Evolutionary conservation across 2,113 vertebrate species (phyloP), one percentile per base, ranked within the genome.

Genomic region (Cygnus buccinator): DNA sequence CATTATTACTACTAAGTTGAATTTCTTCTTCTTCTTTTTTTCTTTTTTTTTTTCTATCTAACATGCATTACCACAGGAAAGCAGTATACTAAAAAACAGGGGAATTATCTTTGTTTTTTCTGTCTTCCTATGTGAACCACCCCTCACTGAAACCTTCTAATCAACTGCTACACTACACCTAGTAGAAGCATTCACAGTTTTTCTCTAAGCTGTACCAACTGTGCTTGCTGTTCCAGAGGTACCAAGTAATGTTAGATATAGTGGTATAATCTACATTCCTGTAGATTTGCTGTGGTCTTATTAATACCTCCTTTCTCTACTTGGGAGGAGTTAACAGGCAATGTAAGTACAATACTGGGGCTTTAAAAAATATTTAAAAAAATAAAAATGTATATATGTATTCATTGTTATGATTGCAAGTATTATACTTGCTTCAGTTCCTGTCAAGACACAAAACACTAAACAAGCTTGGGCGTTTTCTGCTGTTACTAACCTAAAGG

Each of bases 81-180:
- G 1, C 7, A 31, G 10, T 7, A 9, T 29, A 20, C 44, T 37
- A 41, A 35, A n/a, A 78, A 89, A 19, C 9, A 31, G 1, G 3
- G 13, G 9, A 62, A 79, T 33, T 6, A 54, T 19, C 7, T 67
- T 37, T 52, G 10, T 5, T 50, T 90, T 84, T 67, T 3, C 4
- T 3, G 1, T 41, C 11, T 71, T 75, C 18, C 14, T 12, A 0
- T 29, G 33, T 19, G 18, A 62, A 62, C 18, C 9, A 72, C 19
- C 10, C 7, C 9, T 12, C 19, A 11, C 5, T 15, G 4, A 52
- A 65, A 16, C 17, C 23, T 61, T 25, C 13, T 33, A 10, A 37
- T 25, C 11, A 65, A 8, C 29, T 67, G 7, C 6, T 46, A 2
- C 13, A 2, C 0, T 33, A 52, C 13, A 39, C 2, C 7, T 15